Base-by-base conservation (phyloP, 2,888 invertebrate species). In the Tenthredo mesomela region DNA sequence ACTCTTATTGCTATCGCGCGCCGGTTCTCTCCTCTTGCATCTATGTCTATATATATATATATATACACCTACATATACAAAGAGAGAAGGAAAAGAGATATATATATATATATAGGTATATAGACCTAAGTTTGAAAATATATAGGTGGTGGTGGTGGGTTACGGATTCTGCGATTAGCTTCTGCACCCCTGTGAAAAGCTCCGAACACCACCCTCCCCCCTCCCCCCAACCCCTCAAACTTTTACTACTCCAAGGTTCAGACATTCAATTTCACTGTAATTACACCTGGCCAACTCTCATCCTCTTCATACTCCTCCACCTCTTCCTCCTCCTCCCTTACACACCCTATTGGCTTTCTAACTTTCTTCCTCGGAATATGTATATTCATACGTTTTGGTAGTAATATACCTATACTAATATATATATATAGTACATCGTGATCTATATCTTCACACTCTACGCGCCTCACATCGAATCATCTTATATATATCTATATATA, bases 241-340 rank as follows among this genome's bases (percentile, higher is more conserved):
- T 40, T 33, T 70, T 37, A 33, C 21, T 33, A 43, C 75, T 77
- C 50, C 18, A 21, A 58, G 21, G 29, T 47, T 9, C 58, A 47
- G 78, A 78, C 54, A 47, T 75, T 75, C 75, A 75, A 75, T 75
- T 75, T 25, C 75, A 43, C 15, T 47, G 75, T 75, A 75, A 75
- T 75, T 75, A 47, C 75, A 40, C 15, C 40, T 25, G 25, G 71
- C 18, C 43, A 25, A 21, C 75, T 25, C 2, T 37, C 40, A 12
- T 37, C 10, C 15, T 25, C 21, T 18, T 47, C 75, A 40, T 40
- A n/a, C 10, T 71, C 7, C 18, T 71, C 29, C 40, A n/a, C 70
- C 15, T 71, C 7, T 6, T 71, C 29, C 40, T 9, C 70, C 15
- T 33, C 29, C 25, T 3, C 61, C 25, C 21, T 61, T n/a, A 54